Base-by-base conservation (phyloP, 2,113 vertebrate species). In the Nothobranchius kuhntae region DNA sequence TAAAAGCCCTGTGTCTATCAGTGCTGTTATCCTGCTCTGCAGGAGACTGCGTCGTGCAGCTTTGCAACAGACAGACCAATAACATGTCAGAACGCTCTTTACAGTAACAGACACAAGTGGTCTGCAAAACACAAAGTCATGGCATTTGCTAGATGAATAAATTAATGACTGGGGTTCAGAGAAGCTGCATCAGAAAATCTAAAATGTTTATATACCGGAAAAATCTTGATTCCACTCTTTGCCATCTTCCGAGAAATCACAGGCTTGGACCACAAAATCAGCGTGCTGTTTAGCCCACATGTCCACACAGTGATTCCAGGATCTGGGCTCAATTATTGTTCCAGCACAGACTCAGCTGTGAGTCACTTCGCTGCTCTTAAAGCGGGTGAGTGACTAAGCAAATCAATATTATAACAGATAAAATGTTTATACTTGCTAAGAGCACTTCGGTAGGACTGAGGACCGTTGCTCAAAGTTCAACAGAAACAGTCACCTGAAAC, bases 341-440 rank as follows among this genome's bases (percentile, higher is more conserved):
- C 45, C 48, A 61, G 56, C 64, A 61, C 36, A 15, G 52, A 61
- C 50, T 78, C 50, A 15, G 57, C 71, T 72, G 24, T 86, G 81
- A 84, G 65, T 84, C 86, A 82, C 59, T 71, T 40, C 47, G 13
- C 40, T 65, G 52, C 78, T 63, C 46, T 63, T 35, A 63, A 77
- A 73, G 42, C 68, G 59, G 62, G 4, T 6, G 11, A 70, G 42
- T 73, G 70, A 86, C 81, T 65, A 71, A 78, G 76, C 59, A 82
- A 80, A 78, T 46, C 44, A 40, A n/a, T 42, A 10, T 51, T 65
- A 45, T 73, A 7, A 70, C 6, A 68, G 21, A 52, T 50, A 38
- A 35, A 70, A 71, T 17, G 13, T 70, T 68, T 56, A 30, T 56
- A 45, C 47, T 59, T 63, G 5, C n/a, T 30, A 46, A 59, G 57